Evolutionary conservation across 2,888 invertebrate species (phyloP).

Genomic region (Coleophora deauratella): DNA sequence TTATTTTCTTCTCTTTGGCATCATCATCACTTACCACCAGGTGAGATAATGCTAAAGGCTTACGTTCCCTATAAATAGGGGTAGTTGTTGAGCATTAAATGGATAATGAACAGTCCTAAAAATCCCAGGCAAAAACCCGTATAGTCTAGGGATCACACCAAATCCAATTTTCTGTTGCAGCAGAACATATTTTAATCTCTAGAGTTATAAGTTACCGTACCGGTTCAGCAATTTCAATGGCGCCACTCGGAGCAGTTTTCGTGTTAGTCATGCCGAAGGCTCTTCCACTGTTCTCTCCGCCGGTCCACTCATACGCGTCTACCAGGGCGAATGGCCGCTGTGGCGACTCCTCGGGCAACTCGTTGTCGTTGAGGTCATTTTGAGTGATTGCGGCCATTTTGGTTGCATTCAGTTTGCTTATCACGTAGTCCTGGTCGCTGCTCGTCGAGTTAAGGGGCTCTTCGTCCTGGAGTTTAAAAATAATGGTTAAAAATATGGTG

Average conservation of each 20-base stretch:
- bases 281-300: slow-evolving; percentile 70
- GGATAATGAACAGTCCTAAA: no score
- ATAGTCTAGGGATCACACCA: no score
- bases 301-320: slow-evolving; percentile 69
- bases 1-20: no score
- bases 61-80: no score
- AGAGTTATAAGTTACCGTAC: slow-evolving; percentile 42
- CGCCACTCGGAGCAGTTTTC: slow-evolving; percentile 54
- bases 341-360: slow-evolving; percentile 53
- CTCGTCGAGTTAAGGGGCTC: slow-evolving; percentile 31
- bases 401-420: slow-evolving; percentile 34
- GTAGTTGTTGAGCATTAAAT: no score
- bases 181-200: no score
- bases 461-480: slow-evolving; percentile 30
- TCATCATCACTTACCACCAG: no score
- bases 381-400: slow-evolving; percentile 32
- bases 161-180: no score
- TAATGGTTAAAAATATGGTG: no score
- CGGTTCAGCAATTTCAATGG: slow-evolving; percentile 82
- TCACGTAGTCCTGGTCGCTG: slow-evolving; percentile 26
- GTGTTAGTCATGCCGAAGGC: slow-evolving; percentile 76
- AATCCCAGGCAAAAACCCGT: no score
- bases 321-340: slow-evolving; percentile 50
- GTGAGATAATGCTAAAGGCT: no score
- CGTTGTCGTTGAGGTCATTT: slow-evolving; percentile 59